Conservation (phyloP, 1,140 invertebrate genomes). For the Drosophila pseudoananassae region DNA sequence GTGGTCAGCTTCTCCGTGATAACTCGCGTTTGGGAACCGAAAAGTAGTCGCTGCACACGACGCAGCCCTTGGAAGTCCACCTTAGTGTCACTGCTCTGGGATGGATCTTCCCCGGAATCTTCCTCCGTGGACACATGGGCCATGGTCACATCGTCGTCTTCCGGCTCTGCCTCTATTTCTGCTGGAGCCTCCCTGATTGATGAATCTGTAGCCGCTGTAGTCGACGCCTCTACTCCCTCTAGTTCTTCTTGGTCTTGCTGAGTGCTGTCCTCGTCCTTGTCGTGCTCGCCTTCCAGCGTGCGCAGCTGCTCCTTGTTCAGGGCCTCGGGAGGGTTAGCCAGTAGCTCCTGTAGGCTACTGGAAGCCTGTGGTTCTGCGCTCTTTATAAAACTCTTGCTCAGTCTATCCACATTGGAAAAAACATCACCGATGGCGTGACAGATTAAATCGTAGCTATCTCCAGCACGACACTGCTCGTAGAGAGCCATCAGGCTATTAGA, state of each 20-base stretch:
- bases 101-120: constrained; percentile 4
- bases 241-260: constrained; percentile 67
- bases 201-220: neutral
- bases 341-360: constrained; percentile 81
- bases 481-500: constrained; percentile 88
- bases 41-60: constrained; percentile 87
- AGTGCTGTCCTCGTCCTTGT: constrained; percentile 92
- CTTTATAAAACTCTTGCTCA: constrained; percentile 86
- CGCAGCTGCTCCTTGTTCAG: constrained; percentile 89
- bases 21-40: constrained; percentile 61
- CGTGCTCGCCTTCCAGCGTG: constrained; percentile 90
- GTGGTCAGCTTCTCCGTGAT: constrained; percentile 91
- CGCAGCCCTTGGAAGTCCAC: constrained; percentile 88
- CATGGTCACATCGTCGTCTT: constrained; percentile 68
- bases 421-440: constrained; percentile 89
- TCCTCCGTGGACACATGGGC: constrained; percentile 10
- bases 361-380: constrained; percentile 60
- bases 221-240: neutral
- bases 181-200: neutral
- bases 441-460: constrained; percentile 87
- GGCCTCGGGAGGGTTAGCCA: constrained; percentile 46
- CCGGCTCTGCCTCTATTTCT: constrained; percentile 46
- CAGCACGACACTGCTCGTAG: constrained; percentile 87
- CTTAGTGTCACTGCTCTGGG: constrained; percentile 79
- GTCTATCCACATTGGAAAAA: constrained; percentile 89